phyloP scores from a whole-genome alignment of 2,797 vertebrate genomes.

The Denticeps clupeoides region DNA sequence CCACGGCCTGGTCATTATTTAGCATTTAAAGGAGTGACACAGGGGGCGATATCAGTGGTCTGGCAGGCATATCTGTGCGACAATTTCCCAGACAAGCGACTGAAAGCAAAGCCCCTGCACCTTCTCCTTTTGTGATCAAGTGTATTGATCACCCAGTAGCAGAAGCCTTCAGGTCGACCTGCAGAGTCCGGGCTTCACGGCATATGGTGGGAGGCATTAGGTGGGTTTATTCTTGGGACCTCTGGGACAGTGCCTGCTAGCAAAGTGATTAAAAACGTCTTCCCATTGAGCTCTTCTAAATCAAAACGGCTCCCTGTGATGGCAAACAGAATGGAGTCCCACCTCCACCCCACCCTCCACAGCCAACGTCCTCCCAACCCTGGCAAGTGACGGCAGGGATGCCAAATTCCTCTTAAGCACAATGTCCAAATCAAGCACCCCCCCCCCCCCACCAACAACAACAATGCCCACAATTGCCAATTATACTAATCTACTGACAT shows the following conservation, averaged over 20 bases:
- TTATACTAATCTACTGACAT: constrained; percentile 55
- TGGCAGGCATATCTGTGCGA: constrained; percentile 27
- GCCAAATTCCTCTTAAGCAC: too few relatives aligned
- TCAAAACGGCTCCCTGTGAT: constrained; percentile 52
- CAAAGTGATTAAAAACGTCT: constrained; percentile 57
- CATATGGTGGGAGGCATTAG: constrained; percentile 57
- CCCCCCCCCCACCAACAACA: too few relatives aligned
- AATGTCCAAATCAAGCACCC: too few relatives aligned
- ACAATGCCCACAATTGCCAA: constrained; percentile 49
- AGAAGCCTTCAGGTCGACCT: constrained; percentile 36
- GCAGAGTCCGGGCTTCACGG: constrained; percentile 35
- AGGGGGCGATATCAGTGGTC: too few relatives aligned
- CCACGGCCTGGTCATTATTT: constrained; percentile 9
- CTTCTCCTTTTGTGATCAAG: constrained; percentile 54
- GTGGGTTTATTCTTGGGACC: constrained; percentile 47
- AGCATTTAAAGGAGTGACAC: too few relatives aligned
- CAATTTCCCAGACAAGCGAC: constrained; percentile 37
- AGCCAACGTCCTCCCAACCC: constrained; percentile 8
- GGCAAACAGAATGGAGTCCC: too few relatives aligned
- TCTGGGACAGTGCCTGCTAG: constrained; percentile 57
- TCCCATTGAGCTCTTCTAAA: constrained; percentile 57
- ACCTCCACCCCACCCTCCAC: too few relatives aligned
- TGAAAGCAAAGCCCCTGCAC: constrained; percentile 40
- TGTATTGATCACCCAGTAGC: constrained; percentile 54
- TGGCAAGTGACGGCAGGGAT: too few relatives aligned